Conservation (phyloP, 1,140 invertebrate species). For the Neomicropteryx cornuta region DNA sequence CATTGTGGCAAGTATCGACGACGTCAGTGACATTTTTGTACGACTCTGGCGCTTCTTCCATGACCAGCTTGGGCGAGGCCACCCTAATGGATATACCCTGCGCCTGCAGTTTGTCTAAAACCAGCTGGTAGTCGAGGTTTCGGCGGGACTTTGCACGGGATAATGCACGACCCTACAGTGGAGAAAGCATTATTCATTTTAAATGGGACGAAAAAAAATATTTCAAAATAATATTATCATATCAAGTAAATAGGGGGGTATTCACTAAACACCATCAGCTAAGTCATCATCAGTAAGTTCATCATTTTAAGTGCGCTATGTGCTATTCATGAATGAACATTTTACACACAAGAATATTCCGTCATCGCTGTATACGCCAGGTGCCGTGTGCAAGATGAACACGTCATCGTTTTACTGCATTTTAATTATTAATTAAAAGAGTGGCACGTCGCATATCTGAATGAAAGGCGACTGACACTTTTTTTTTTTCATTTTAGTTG, state of each 20-base stretch:
- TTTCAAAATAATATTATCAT: conserved; percentile 9
- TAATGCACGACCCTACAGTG: conserved; percentile 78
- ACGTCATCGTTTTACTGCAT: no score
- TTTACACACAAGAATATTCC: no score
- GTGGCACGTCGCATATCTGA: no score
- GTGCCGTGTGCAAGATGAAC: no score
- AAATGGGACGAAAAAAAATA: conserved; percentile 7
- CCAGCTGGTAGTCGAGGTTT: conserved; percentile 89
- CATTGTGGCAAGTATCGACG: conserved; percentile 95
- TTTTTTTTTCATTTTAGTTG: no score
- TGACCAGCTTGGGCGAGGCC: conserved; percentile 97
- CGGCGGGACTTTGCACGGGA: conserved; percentile 95
- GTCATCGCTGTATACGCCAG: no score
- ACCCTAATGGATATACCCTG: conserved; percentile 97
- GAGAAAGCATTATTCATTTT: conserved; percentile 6
- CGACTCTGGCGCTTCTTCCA: conserved; percentile 99
- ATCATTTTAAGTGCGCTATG: no score
- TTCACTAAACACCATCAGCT: no score
- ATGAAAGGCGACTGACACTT: no score
- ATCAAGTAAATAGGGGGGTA: conserved; percentile 2
- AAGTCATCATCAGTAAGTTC: no score
- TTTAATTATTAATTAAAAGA: no score
- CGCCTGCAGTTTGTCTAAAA: conserved; percentile 73
- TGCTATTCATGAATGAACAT: no score
- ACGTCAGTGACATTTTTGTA: conserved; percentile 99